Evolutionary conservation across 2,888 invertebrate genomes (phyloP), one percentile per base, ranked within the genome.

Genomic region (Diarsia brunnea): DNA sequence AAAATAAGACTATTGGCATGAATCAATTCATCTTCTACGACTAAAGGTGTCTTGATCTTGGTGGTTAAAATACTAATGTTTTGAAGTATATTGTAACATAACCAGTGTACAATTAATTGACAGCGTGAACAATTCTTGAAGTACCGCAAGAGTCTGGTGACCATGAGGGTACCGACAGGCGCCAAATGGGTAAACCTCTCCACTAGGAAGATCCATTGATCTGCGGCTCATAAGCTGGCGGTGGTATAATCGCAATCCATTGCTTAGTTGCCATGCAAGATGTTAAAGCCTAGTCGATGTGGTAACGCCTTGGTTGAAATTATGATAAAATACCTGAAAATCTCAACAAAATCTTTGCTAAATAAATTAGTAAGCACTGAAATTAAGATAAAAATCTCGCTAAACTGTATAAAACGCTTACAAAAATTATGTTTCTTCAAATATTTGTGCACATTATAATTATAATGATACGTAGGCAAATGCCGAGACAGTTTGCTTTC

Each of bases 401-500:
- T 66, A 19, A 66, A 51, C 51, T 43, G 53, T 49, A 49, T 51
- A 60, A 49, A 60, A 68, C 60, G 31, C 61, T 61, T 31, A 21
- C 10, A 21, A 55, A 53, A 64, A 69, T 58, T 27, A 31, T 53
- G 47, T 71, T 65, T 58, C 51, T 53, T 14, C 72, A 80, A 80
- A 81, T 81, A 80, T 80, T 80, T 77, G 80, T 27, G 53, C 53
- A 65, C 31, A 68, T 76, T 58, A 67, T 68, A 67, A 53, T 63
- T 12, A 72, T 49, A n/a, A 78, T 79, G 49, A 69, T 65, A 69
- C 71, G 63, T 47, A 68, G n/a, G 80, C 31, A 78, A 55, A 78
- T 65, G 55, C 55, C 66, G 64, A 81, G 78, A 78, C 77, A 76
- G 85, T 86, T 86, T 87, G 51, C 84, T 76, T 38, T 65, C 24